Base-by-base conservation (phyloP, 2,888 invertebrate species). In the Brenthis hecate region DNA sequence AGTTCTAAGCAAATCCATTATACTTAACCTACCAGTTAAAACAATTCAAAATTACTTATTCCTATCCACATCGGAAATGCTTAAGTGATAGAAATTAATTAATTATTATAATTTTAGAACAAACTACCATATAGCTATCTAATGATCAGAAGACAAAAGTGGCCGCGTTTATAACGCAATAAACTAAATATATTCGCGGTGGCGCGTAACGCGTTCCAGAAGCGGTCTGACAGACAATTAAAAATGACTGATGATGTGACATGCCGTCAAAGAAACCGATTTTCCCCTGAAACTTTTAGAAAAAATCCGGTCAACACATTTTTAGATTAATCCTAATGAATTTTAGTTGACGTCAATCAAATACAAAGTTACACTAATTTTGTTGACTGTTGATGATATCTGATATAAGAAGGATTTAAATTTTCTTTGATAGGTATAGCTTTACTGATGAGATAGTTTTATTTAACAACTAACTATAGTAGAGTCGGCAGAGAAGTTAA, bases 161-260 rank as follows among this genome's bases (percentile, higher is more conserved):
- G 55, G 60, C 48, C 55, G 13, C 89, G 85, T 90, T 91, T 90
- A 91, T 86, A 87, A 81, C 84, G 85, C 89, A 84, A 89, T 91
- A 91, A 91, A 91, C 91, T 90, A 89, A 91, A 90, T 88, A 90
- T 89, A 89, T 82, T 83, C 80, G 85, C 87, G 83, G 83, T 81
- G 82, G 82, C 83, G 87, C 89, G 85, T 84, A 79, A 82, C 85
- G 80, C 79, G 77, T 75, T 75, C 78, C 73, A 75, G 72, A 54
- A 72, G 75, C 80, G 83, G 81, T 87, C 87, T 89, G 91, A 91
- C 91, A 90, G 83, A 85, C 91, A 91, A 91, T 91, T 91, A 91
- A 91, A 91, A 91, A 91, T 91, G 91, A 91, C 91, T 89, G 90
- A 91, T 91, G 91, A 88, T 80, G 76, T 89, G 87, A 73, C 70